A percentile compares a stretch with the other conserved stretches of the same genome.
These are phyloP conservation scores for Tribolium madens DNA, from an alignment of 1,140 invertebrate genomes.

Conservation along the genomic window DNA sequence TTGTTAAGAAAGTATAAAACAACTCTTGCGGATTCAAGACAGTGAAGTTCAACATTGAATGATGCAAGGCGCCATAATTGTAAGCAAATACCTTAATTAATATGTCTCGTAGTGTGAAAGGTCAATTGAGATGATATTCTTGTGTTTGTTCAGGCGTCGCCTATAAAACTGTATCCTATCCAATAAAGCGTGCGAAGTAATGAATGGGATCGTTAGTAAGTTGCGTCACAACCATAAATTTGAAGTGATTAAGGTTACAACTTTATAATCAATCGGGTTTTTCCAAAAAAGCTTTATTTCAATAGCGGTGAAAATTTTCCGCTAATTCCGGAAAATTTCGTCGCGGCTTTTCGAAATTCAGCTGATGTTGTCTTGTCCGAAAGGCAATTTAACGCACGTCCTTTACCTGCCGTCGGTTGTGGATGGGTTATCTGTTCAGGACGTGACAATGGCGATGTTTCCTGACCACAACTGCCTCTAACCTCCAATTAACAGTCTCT, in stretches of 20 bases:
- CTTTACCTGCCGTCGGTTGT: slow-evolving; percentile 44
- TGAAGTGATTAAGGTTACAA: slow-evolving; percentile 2
- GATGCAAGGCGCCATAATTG: slow-evolving; percentile 4
- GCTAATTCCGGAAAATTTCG: background rate
- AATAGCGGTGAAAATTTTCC: background rate
- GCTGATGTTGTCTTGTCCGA: background rate
- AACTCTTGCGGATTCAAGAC: no score
- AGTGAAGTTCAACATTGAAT: background rate
- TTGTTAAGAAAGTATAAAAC: no score
- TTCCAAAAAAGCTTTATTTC: background rate
- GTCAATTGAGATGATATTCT: slow-evolving; percentile 41
- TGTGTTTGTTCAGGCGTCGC: slow-evolving; percentile 34
- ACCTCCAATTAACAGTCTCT: slow-evolving; percentile 53
- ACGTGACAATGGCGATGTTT: slow-evolving; percentile 53
- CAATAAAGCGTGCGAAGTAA: slow-evolving; percentile 19
- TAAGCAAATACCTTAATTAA: slow-evolving; percentile 44
- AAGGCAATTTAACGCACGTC: slow-evolving; percentile 5
- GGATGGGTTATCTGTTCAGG: slow-evolving; percentile 49
- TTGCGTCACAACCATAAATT: slow-evolving; percentile 25
- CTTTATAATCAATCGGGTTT: background rate
- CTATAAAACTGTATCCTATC: slow-evolving; percentile 33
- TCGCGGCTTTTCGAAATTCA: background rate
- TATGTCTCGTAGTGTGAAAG: slow-evolving; percentile 34
- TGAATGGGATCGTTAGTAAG: slow-evolving; percentile 22
- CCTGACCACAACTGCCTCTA: slow-evolving; percentile 50